These are phyloP conservation scores for Dascyllus trimaculatus DNA, from an alignment of 2,113 vertebrate genomes.

Conservation along the genomic window DNA sequence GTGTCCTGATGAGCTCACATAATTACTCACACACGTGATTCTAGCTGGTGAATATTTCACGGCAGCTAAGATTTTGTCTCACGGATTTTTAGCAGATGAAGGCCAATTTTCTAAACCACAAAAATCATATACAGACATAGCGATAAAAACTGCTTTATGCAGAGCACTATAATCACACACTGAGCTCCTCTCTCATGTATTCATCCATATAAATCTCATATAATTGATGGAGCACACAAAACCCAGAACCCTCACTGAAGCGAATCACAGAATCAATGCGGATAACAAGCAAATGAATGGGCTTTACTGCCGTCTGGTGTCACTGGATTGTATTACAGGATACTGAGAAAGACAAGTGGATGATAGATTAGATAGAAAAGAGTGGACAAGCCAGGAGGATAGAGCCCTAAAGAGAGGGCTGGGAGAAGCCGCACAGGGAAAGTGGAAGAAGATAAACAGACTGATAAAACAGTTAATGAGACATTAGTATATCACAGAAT, in stretches of 20 bases:
- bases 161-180: neutral
- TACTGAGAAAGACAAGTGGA: neutral
- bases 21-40: conserved; percentile 23
- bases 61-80: conserved; percentile 21
- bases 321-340: conserved; percentile 47
- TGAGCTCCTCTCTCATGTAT: neutral
- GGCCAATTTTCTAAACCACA: conserved; percentile 12
- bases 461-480: conserved; percentile 68
- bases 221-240: conserved; percentile 7
- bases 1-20: conserved; percentile 40
- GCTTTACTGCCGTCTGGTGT: conserved; percentile 75
- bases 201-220: conserved; percentile 21
- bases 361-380: conserved; percentile 39
- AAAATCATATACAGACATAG: conserved; percentile 6
- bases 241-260: neutral
- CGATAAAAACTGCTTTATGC: neutral
- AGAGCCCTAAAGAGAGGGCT: conserved; percentile 38
- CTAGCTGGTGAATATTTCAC: conserved; percentile 35
- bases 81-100: conserved; percentile 24
- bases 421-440: conserved; percentile 26
- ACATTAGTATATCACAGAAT: conserved; percentile 60
- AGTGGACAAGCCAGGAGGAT: conserved; percentile 33
- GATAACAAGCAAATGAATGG: conserved; percentile 39
- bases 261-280: conserved; percentile 9
- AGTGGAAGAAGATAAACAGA: conserved; percentile 59